These are phyloP conservation scores for Oreochromis aureus DNA, from an alignment of 2,113 vertebrate species.

Conservation along the genomic window DNA sequence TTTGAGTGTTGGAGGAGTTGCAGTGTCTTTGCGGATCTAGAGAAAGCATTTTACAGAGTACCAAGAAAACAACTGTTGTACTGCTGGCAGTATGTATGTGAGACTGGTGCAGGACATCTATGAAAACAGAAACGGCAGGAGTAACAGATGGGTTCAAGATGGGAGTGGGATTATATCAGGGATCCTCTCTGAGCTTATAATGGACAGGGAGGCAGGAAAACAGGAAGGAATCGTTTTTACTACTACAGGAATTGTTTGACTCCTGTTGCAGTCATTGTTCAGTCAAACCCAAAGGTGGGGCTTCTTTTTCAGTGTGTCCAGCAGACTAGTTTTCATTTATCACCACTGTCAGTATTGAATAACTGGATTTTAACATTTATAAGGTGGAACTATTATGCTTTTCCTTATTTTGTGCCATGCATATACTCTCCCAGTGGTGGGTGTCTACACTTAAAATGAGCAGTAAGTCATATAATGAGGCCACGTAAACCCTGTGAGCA, in stretches of 20 bases:
- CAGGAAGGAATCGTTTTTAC: not conserved
- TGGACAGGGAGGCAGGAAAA: not conserved
- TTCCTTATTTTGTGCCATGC: not conserved
- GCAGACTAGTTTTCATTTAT: not conserved
- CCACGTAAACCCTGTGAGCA: not conserved
- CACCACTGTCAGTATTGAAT: not conserved
- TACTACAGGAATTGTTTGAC: not conserved
- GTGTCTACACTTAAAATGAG: accelerated
- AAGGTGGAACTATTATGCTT: not conserved
- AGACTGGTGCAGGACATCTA: not conserved
- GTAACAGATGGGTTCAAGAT: not conserved
- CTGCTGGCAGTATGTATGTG: not conserved
- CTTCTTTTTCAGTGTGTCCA: not conserved
- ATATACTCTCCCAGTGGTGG: not conserved
- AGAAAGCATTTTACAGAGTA: not conserved
- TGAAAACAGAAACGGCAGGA: not conserved
- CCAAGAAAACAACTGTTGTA: not conserved
- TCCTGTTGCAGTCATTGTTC: not conserved
- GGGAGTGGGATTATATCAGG: not conserved
- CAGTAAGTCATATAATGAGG: not conserved
- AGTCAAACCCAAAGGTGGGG: not conserved
- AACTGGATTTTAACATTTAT: not conserved
- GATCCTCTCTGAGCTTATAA: not conserved
- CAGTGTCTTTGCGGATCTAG: not conserved
- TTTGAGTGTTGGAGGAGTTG: not conserved